Evolutionary conservation across 1,140 invertebrate species (phyloP).

Genomic region (Catajapyx aquilonaris): DNA sequence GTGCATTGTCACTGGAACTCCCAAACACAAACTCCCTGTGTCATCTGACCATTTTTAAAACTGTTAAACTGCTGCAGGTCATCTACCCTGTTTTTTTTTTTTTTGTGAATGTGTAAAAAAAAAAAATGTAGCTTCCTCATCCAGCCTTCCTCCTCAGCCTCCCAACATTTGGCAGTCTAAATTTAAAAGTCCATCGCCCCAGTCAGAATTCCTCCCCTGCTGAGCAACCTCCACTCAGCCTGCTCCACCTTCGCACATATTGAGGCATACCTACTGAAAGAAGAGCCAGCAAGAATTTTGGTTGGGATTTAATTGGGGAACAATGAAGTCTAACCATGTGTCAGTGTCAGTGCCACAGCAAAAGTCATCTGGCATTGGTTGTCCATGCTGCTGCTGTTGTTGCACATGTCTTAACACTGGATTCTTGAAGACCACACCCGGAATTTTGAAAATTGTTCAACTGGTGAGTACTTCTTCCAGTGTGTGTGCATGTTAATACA

Average conservation of each 20-base stretch:
- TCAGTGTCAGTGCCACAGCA: constrained; percentile 9
- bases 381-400: constrained; percentile 45
- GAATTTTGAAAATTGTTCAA: constrained; percentile 48
- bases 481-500: too few species aligned
- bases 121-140: too few species aligned
- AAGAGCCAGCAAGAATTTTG: neutral
- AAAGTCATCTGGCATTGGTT: constrained; percentile 29
- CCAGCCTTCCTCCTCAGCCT: too few species aligned
- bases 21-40: too few species aligned
- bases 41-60: too few species aligned
- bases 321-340: constrained; percentile 3
- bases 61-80: too few species aligned
- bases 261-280: neutral
- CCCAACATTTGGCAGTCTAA: too few species aligned
- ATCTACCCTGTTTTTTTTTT: too few species aligned
- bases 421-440: constrained; percentile 41
- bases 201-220: neutral
- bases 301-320: constrained; percentile 4
- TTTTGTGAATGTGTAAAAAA: too few species aligned
- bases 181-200: too few species aligned
- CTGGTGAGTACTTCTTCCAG: constrained; percentile 39
- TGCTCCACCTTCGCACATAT: neutral
- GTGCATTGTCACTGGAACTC: too few species aligned
- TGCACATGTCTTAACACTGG: constrained; percentile 55
- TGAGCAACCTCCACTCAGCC: neutral